Base-by-base conservation (phyloP, 2,797 vertebrate species). In the Peromyscus aztecus region DNA sequence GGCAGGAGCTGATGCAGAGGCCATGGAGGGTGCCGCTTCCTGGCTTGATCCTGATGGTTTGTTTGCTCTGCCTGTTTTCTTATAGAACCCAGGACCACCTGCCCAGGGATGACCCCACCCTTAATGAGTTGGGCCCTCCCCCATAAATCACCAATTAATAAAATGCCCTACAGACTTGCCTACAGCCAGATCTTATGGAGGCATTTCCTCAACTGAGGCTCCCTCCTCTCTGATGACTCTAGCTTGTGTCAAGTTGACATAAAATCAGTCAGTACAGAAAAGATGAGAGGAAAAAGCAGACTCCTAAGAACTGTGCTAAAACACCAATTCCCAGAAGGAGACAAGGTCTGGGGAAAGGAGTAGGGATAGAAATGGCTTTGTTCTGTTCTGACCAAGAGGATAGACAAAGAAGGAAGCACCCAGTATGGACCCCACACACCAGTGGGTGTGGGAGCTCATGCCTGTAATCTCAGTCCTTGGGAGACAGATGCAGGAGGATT, bases 281-380 rank as follows among this genome's bases (percentile, higher is more conserved):
- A 63, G 67, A 57, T 17, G 49, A 16, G 6, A 83, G 34, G 16
- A n/a, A 86, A 73, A 77, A 63, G 73, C 49, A 73, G 83, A 37
- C 7, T 65, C 73, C 34, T 65, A 75, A 69, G 40, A 86, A 63
- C 43, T 82, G 61, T 59, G 14, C 88, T 80, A 89, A n/a, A 65
- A 63, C 80, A 11, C 76, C 71, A 91, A 37, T 17, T 69, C 61
- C 43, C 84, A 93, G 55, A 59, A 90, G 61, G 12, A 97, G 57
- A 83, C 46, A 40, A 37, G 52, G 7, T 55, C 81, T 78, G 37
- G 55, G 12, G 19, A 40, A 96, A 67, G 83, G 16, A 43, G 23
- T 40, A 6, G 24, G 11, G 23, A 63, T 2, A 37, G 9, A 29
- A 55, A 52, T 27, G 6, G 34, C 57, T 86, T 37, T 59, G 43